Percentiles rank a stretch among this genome's conserved stretches.
Evolutionary conservation across 2,797 vertebrate genomes (phyloP).

Genomic region (Macrochelys suwanniensis): DNA sequence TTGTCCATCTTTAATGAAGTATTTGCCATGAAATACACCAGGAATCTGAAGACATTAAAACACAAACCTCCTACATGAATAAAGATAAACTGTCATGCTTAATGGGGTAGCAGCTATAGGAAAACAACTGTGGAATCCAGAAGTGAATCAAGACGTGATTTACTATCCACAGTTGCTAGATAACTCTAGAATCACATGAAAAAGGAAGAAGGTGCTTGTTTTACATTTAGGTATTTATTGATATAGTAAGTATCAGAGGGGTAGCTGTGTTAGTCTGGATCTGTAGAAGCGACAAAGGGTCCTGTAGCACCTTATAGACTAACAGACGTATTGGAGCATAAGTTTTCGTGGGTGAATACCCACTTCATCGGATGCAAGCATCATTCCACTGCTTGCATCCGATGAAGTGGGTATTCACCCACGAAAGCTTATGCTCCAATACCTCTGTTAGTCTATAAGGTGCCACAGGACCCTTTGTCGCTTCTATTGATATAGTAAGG

Average conservation of each 20-base stretch:
- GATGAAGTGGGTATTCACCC: too few relatives aligned
- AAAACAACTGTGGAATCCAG: background rate
- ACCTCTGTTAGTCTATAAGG: too few relatives aligned
- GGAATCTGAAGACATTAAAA: background rate
- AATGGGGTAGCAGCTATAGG: background rate
- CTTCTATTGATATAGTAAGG: background rate
- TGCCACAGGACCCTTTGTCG: too few relatives aligned
- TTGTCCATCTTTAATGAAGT: background rate
- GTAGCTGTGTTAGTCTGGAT: too few relatives aligned
- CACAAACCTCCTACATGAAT: background rate
- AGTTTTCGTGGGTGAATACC: too few relatives aligned
- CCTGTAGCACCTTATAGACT: too few relatives aligned
- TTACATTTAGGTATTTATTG: background rate
- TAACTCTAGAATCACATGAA: background rate
- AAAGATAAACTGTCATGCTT: background rate
- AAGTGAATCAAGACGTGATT: background rate
- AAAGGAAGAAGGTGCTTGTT: background rate
- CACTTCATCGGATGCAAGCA: too few relatives aligned
- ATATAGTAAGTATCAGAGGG: background rate
- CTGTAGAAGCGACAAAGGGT: too few relatives aligned
- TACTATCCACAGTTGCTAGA: background rate
- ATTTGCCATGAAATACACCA: background rate
- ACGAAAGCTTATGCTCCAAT: too few relatives aligned
- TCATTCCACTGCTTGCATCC: too few relatives aligned
- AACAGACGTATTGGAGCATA: too few relatives aligned